Base-by-base conservation (phyloP, 35 echinoderm and acorn worm species). In the Acanthaster planci region DNA sequence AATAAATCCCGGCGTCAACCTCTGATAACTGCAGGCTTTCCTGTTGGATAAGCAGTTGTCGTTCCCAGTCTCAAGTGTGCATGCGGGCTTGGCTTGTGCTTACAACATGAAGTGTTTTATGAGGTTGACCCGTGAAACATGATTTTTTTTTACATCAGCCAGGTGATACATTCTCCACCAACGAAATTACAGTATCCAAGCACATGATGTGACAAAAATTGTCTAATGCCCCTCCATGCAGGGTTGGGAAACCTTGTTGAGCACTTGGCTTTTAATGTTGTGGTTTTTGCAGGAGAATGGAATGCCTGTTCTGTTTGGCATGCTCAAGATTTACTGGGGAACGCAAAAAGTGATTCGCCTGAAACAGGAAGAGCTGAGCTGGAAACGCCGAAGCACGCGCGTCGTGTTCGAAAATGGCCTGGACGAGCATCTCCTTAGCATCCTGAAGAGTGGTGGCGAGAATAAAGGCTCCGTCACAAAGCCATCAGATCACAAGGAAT, bases 321-420 rank as follows among this genome's bases (percentile, higher is more conserved):
- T 95, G 56, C 82, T 95, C 2, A 95, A 88, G 85, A 90, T 95
- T 14, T 84, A 85, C 51, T 95, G 93, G 93, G 93, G 93, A 29
- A 91, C 89, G 16, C 93, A 95, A 77, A 90, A 88, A 19, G 93
- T 95, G 22, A 95, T 95, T 17, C 80, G 85, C 22, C 84, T 95
- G 12, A 95, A 91, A 67, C 85, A 95, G 37, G 93, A 95, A 77
- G 93, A 95, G 39, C 81, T 83, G 19, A 79, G 84, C 38, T 95
- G 93, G 93, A 95, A 95, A 78, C 67, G 93, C 7, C 78, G 81
- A 57, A 95, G 88, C 85, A 95, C 76, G 37, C 64, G 84, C 18
- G n/a, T 94, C 42, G 58, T 84, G 8, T 84, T 67, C 39, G 89
- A 89, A 22, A 89, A 83, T 51, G 87, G 87, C 14, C 59, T 84